Evolutionary conservation across 1,140 invertebrate genomes (phyloP).

Genomic region (Lineus longissimus): DNA sequence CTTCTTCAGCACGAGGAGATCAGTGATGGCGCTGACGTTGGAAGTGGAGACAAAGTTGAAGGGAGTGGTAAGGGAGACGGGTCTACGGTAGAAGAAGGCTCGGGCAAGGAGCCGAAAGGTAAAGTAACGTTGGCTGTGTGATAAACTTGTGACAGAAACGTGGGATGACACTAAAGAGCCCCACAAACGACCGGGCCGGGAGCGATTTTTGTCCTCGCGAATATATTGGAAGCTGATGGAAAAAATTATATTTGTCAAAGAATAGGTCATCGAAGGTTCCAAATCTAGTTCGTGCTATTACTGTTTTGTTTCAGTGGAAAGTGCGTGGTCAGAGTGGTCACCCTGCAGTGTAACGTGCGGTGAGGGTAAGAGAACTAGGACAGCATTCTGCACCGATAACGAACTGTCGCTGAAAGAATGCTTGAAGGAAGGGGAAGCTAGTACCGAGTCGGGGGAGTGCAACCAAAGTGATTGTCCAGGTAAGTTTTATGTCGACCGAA

Average conservation of each 20-base stretch:
- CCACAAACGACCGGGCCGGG: conserved; percentile 1
- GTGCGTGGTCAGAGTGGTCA: conserved; percentile 73
- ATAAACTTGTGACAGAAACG: neutral
- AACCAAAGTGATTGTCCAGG: neutral
- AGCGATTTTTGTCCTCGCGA: no score
- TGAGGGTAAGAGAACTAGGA: conserved; percentile 59
- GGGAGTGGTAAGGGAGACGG: neutral
- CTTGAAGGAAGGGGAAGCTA: neutral
- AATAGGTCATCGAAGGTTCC: no score
- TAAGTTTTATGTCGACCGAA: conserved; percentile 5
- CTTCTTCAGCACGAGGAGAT: no score
- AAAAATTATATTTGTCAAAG: no score
- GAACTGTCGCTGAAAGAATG: conserved; percentile 7
- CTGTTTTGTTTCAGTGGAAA: neutral
- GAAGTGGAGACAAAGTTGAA: neutral
- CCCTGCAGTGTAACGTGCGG: conserved; percentile 73
- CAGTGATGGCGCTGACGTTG: neutral
- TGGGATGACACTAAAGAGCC: neutral
- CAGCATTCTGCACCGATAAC: conserved; percentile 29
- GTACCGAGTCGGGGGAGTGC: neutral
- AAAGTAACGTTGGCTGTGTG: neutral
- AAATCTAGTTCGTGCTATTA: no score
- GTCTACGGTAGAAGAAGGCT: neutral
- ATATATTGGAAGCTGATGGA: no score
- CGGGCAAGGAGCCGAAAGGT: neutral